A percentile compares a stretch with the other conserved stretches of the same genome.
These are phyloP conservation scores for Parelbella ahira DNA, from an alignment of 2,888 invertebrate species.

Conservation along the genomic window DNA sequence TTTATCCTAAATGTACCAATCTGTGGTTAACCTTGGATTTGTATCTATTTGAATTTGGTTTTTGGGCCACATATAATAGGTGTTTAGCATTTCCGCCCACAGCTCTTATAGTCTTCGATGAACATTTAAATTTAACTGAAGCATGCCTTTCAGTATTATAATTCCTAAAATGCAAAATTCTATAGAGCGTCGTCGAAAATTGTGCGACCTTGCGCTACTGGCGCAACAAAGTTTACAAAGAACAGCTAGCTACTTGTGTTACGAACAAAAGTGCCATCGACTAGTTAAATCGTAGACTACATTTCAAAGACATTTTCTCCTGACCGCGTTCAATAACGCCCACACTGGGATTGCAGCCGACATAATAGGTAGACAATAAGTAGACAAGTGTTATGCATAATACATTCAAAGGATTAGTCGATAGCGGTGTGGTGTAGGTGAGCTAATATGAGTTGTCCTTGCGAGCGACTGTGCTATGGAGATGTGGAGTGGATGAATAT, in stretches of 20 bases:
- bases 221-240: conserved; percentile 2
- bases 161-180: too few relatives aligned
- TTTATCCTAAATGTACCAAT: too few relatives aligned
- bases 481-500: conserved; percentile 37
- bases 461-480: conserved; percentile 10
- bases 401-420: conserved; percentile 13
- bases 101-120: too few relatives aligned
- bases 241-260: background rate
- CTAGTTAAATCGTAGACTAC: conserved; percentile 15
- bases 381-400: conserved; percentile 17
- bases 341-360: conserved; percentile 13
- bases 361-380: conserved; percentile 18
- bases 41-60: too few relatives aligned
- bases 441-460: conserved; percentile 11
- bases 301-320: conserved; percentile 18
- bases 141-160: too few relatives aligned
- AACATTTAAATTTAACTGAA: too few relatives aligned
- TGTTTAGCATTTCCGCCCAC: too few relatives aligned
- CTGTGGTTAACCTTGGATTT: too few relatives aligned
- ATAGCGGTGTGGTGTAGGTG: background rate
- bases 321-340: conserved; percentile 17
- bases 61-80: too few relatives aligned
- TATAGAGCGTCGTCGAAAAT: conserved; percentile 3
- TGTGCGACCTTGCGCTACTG: conserved; percentile 11
- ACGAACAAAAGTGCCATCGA: conserved; percentile 2